phyloP scores from a whole-genome alignment of 2,113 vertebrate genomes.

The Melierax canorus region DNA sequence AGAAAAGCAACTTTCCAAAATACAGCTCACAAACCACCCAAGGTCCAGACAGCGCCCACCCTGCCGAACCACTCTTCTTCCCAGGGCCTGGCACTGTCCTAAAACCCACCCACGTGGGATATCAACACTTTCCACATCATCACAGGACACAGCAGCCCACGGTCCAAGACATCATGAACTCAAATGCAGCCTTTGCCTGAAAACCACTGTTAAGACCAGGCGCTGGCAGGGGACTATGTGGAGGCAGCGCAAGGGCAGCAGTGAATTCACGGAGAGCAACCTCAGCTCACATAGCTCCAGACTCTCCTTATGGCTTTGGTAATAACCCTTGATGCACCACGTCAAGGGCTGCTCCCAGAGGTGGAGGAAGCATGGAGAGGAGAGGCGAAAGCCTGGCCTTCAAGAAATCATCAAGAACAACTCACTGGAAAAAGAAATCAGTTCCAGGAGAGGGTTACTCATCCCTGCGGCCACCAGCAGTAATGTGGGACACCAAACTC shows the following conservation, averaged over 20 bases:
- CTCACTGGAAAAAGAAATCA: neutral
- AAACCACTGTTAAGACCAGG: neutral
- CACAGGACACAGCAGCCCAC: neutral
- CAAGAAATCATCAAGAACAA: neutral
- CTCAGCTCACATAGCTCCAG: neutral
- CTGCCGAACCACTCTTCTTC: neutral
- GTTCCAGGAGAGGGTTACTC: neutral
- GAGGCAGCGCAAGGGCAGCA: neutral
- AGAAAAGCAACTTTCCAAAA: neutral
- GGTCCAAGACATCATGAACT: neutral
- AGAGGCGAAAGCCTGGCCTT: neutral
- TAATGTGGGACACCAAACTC: neutral
- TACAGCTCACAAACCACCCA: neutral
- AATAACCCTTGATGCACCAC: neutral
- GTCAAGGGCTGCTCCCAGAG: neutral
- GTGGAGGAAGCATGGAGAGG: neutral
- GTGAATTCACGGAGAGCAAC: neutral
- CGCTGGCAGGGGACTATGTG: rapidly evolving
- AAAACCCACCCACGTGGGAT: neutral
- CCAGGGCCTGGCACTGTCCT: neutral
- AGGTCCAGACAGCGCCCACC: neutral
- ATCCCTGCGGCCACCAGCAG: neutral
- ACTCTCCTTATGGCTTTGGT: neutral
- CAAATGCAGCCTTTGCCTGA: neutral
- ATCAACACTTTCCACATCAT: neutral